Base-by-base conservation (phyloP, 2,113 vertebrate genomes). In the Chrysochloris asiatica region DNA sequence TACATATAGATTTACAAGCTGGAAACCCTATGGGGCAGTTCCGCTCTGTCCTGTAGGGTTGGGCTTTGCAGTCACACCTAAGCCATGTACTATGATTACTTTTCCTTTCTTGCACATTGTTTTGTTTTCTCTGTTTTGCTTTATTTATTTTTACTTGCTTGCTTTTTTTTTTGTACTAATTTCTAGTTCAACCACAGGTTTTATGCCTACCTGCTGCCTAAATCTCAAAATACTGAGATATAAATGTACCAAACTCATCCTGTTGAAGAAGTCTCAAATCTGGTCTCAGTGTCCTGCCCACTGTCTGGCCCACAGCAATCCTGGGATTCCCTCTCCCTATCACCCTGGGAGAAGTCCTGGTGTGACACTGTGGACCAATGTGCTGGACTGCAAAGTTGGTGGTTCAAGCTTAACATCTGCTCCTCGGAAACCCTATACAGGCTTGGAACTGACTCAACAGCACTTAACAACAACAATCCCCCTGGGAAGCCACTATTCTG, bases 181-280 rank as follows among this genome's bases (percentile, higher is more conserved):
- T 21, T 86, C 16, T 93, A 82, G 45, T 54, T 88, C 36, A 92
- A 22, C 14, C 45, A 89, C 21, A 67, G 52, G 92, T 9, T 92
- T 54, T 83, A 50, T 38, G 36, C 75, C 24, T 83, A 28, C 13
- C 48, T 91, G 5, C 65, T 86, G 41, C 78, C 2, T 22, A n/a
- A 69, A 90, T 73, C 72, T 80, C 61, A 91, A 90, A 33, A 88
- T 85, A 83, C 0, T 90, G 87, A 94, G 41, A 94, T 50, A 19
- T 56, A 79, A 81, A 82, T 81, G 84, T 59, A 79, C 47, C 24
- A 38, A 56, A 45, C 86, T 82, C 50, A 47, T 47, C 48, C 90
- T 92, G 45, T n/a, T 73, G 43, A 89, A 78, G 48, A 73, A 71
- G 48, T 59, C 41, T 76, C 59, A 43, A 69, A 16, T 54, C 59